phyloP scores from a whole-genome alignment of 2,888 invertebrate genomes.

The Agelastica alni region DNA sequence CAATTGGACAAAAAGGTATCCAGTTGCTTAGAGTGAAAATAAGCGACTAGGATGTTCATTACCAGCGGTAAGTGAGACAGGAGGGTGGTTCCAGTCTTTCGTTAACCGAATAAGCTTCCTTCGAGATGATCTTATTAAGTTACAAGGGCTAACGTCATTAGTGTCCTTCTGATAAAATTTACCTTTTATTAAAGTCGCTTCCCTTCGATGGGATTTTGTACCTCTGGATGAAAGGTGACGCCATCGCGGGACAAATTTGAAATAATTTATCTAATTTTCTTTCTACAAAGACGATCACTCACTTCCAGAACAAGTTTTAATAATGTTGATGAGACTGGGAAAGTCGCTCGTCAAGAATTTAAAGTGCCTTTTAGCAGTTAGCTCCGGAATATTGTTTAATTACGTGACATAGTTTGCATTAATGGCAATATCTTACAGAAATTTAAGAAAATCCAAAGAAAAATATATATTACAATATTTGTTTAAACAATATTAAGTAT shows the following conservation, averaged over 20 bases:
- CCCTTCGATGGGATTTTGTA: slow-evolving; percentile 5
- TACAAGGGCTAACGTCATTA: slow-evolving; percentile 19
- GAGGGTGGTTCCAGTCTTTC: background rate
- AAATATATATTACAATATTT: too few species aligned
- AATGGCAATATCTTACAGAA: too few species aligned
- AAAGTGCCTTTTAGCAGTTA: background rate
- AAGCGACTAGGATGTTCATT: slow-evolving; percentile 3
- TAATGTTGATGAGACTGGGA: background rate
- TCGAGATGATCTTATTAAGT: slow-evolving; percentile 20
- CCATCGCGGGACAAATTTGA: slow-evolving; percentile 1
- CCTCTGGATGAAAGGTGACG: background rate
- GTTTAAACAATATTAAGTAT: too few species aligned
- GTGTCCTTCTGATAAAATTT: slow-evolving; percentile 16
- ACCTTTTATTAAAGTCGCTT: slow-evolving; percentile 12
- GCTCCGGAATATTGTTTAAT: slow-evolving; percentile 1
- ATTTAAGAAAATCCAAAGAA: too few species aligned
- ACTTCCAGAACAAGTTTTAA: background rate
- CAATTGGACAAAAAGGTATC: background rate
- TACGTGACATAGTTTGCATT: too few species aligned
- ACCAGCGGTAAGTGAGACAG: background rate
- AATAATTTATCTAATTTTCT: slow-evolving; percentile 12
- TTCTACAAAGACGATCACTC: slow-evolving; percentile 10
- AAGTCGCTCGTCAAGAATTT: background rate
- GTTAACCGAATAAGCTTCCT: slow-evolving; percentile 9
- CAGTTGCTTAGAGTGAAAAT: background rate